phyloP scores from a whole-genome alignment of 2,113 vertebrate genomes.

The Sylvietta virens region DNA sequence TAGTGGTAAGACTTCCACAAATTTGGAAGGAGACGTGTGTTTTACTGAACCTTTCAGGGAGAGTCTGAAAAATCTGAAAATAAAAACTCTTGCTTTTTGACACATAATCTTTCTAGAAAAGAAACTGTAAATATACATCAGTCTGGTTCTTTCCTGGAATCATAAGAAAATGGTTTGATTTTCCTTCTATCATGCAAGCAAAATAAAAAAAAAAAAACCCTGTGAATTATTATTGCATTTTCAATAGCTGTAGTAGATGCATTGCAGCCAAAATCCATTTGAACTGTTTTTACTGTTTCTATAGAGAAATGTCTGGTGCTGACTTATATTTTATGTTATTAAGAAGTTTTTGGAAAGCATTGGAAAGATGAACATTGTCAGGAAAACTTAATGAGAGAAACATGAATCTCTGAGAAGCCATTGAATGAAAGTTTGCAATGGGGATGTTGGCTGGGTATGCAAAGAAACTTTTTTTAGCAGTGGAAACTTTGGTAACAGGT shows the following conservation, averaged over 20 bases:
- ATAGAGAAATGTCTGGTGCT: slow-evolving; percentile 16
- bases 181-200: background rate
- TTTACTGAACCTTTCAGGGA: background rate
- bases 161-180: background rate
- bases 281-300: slow-evolving; percentile 32
- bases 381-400: slow-evolving; percentile 23
- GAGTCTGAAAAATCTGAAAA: background rate
- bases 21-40: background rate
- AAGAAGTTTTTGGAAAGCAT: background rate
- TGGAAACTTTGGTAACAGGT: background rate
- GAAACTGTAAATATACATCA: background rate
- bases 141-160: background rate
- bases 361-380: background rate
- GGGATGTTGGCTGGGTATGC: background rate
- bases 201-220: background rate
- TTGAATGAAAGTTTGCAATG: background rate
- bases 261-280: background rate
- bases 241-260: background rate
- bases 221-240: background rate
- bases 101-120: background rate
- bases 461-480: background rate
- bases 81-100: background rate
- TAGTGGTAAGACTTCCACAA: background rate
- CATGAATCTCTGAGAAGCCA: slow-evolving; percentile 20
- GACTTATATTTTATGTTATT: background rate